Base-by-base conservation (phyloP, 2,888 invertebrate genomes). In the Papilio demoleus region DNA sequence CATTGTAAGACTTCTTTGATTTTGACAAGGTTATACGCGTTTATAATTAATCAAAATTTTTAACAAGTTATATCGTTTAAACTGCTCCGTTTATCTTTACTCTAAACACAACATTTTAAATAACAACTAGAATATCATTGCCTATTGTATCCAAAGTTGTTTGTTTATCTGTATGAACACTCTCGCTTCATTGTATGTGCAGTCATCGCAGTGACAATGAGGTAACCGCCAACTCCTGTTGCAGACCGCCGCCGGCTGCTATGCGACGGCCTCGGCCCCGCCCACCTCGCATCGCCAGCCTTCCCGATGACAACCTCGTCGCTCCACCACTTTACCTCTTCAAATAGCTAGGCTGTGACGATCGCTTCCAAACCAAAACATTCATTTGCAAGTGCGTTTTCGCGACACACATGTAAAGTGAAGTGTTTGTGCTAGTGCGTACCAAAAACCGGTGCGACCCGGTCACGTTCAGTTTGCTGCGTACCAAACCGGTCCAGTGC, bases 331-430 rank as follows among this genome's bases (percentile, higher is more conserved):
- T 81, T 71, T 73, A 75, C 72, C 66, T 73, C 73, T 75, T 73
- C 74, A 82, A 79, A 76, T 79, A 78, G 79, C 77, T 76, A 76
- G 17, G 72, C 71, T 63, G 42, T 59, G 58, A 58, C 11, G 42
- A 56, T 67, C 42, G 62, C 60, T 65, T 56, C 62, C 47, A 31
- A 70, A 70, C 61, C 38, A 45, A 65, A 68, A 68, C 67, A 74
- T 76, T 79, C 77, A 78, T 83, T 83, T 81, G 72, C 81, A 77
- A 73, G 84, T 83, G 83, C 76, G 80, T 82, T 78, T 77, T 72
- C 67, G 70, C 73, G 74, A 82, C 79, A 78, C 82, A 84, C 84
- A 85, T 85, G 88, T 86, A 83, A 84, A 85, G 88, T 83, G 82
- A 72, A 79, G 82, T 87, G 86, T 69, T 36, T 74, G 76, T 78